A percentile compares a stretch with the other conserved stretches of the same genome.
Conservation (phyloP, 2,113 vertebrate genomes). For the Setophaga petechia region DNA sequence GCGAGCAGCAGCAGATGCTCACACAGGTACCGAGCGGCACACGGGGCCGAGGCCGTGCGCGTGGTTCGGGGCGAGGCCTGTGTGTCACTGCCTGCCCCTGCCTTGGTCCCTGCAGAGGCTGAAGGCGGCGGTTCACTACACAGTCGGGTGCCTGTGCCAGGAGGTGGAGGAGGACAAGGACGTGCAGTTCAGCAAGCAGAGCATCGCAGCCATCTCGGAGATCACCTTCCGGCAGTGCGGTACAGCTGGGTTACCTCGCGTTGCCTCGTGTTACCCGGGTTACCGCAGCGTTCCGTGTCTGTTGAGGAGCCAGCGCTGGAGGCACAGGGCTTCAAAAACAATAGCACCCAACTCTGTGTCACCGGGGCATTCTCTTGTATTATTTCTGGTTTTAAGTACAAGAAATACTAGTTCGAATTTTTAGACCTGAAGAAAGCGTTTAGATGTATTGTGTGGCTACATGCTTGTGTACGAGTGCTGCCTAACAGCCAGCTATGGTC, state of each 20-base stretch:
- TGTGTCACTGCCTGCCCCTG: not conserved
- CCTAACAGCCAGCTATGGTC: accelerated
- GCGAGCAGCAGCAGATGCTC: not conserved
- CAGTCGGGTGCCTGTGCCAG: slow-evolving; percentile 81
- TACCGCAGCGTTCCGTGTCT: accelerated
- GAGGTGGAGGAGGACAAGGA: slow-evolving; percentile 71
- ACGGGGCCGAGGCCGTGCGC: not conserved
- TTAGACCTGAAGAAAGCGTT: not conserved
- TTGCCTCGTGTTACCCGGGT: no score
- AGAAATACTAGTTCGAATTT: not conserved
- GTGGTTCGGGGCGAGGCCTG: not conserved
- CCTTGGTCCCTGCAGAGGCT: slow-evolving; percentile 77
- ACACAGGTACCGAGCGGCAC: not conserved
- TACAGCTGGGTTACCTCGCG: not conserved
- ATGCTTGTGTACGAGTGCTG: not conserved
- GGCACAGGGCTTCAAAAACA: not conserved
- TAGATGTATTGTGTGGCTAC: not conserved
- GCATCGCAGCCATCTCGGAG: slow-evolving; percentile 85
- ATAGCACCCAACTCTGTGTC: not conserved
- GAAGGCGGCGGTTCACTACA: slow-evolving; percentile 88
- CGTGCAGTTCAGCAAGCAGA: slow-evolving; percentile 81
- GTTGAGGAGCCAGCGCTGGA: not conserved
- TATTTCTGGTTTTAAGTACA: not conserved
- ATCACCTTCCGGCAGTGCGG: slow-evolving; percentile 90
- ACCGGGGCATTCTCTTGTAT: not conserved